These are phyloP conservation scores for Volucella inanis DNA, from an alignment of 2,888 invertebrate genomes.

Conservation along the genomic window DNA sequence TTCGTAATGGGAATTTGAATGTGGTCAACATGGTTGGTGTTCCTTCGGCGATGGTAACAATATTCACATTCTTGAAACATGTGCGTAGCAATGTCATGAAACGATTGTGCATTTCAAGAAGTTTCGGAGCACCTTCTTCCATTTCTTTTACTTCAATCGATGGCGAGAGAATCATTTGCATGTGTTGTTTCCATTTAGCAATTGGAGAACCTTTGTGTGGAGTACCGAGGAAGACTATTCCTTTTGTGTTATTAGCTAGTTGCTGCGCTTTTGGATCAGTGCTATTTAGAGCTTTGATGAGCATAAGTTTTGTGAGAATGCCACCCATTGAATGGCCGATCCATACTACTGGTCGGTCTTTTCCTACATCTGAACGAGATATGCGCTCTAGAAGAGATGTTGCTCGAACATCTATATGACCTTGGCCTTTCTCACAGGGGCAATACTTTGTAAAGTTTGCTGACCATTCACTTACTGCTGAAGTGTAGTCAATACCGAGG, in stretches of 20 bases:
- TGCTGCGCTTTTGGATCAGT: constrained; percentile 84
- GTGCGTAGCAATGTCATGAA: constrained; percentile 87
- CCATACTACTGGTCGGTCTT: constrained; percentile 91
- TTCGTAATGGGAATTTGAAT: constrained; percentile 86
- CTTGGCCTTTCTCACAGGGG: constrained; percentile 84
- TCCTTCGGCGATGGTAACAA: constrained; percentile 83
- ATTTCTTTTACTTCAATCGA: constrained; percentile 91
- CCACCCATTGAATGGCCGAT: constrained; percentile 98
- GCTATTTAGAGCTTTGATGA: constrained; percentile 87
- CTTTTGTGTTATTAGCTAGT: constrained; percentile 89
- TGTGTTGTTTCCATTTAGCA: constrained; percentile 89
- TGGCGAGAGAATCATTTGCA: constrained; percentile 92
- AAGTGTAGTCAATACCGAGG: constrained; percentile 94
- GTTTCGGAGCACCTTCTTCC: constrained; percentile 86
- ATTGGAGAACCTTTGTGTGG: constrained; percentile 94
- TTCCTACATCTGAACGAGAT: constrained; percentile 90
- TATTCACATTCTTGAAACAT: constrained; percentile 79
- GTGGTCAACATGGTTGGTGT: too few relatives aligned
- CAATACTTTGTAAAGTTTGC: constrained; percentile 84
- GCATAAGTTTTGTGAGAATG: constrained; percentile 92
- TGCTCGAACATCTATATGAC: constrained; percentile 88
- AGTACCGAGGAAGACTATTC: constrained; percentile 94
- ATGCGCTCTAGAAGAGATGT: constrained; percentile 87
- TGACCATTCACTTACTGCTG: constrained; percentile 92
- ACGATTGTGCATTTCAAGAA: constrained; percentile 88